Conservation (phyloP, 2,888 invertebrate genomes). For the Galerucella calmariensis region DNA sequence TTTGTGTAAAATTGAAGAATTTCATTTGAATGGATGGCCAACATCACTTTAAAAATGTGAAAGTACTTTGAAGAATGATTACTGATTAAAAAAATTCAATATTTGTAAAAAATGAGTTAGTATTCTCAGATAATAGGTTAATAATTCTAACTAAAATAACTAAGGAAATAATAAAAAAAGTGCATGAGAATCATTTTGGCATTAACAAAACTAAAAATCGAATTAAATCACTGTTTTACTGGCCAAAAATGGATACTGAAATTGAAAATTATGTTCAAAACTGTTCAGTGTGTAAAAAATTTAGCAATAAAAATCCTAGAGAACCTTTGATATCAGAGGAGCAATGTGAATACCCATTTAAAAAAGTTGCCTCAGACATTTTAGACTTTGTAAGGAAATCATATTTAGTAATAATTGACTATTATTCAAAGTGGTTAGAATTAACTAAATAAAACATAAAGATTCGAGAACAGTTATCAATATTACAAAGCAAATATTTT, state of each 20-base stretch:
- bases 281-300: slow-evolving; percentile 43
- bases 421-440: slow-evolving; percentile 43
- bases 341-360: slow-evolving; percentile 31
- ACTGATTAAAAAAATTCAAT: too few relatives aligned
- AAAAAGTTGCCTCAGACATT: slow-evolving; percentile 26
- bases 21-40: too few relatives aligned
- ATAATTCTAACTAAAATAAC: too few relatives aligned
- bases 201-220: too few relatives aligned
- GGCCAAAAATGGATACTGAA: not conserved
- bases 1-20: too few relatives aligned
- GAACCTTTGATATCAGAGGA: slow-evolving; percentile 33
- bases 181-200: too few relatives aligned
- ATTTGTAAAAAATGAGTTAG: too few relatives aligned
- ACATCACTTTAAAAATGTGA: too few relatives aligned
- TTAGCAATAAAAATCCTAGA: slow-evolving; percentile 30
- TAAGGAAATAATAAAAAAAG: too few relatives aligned
- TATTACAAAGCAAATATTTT: not conserved
- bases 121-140: too few relatives aligned
- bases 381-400: slow-evolving; percentile 31
- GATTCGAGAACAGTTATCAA: not conserved
- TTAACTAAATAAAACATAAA: not conserved
- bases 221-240: too few relatives aligned
- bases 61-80: too few relatives aligned
- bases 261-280: slow-evolving; percentile 35
- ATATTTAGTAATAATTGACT: slow-evolving; percentile 43